Evolutionary conservation across 2,797 vertebrate species (phyloP).

Genomic region (Typhlichthys subterraneus): DNA sequence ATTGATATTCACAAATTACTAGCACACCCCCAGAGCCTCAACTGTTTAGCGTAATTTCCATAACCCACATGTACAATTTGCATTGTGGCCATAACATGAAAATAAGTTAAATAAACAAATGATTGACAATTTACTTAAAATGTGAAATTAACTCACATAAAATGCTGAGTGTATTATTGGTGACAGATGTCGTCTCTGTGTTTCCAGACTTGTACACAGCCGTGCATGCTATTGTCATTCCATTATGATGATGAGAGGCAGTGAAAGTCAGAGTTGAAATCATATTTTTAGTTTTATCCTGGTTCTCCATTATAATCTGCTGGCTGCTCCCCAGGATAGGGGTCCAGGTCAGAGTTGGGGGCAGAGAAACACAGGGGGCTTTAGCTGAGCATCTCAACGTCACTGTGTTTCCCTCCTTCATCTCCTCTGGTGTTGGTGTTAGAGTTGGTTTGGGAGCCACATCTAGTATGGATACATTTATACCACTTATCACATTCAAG

Average conservation of each 20-base stretch:
- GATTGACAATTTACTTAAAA: background rate
- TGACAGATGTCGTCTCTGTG: background rate
- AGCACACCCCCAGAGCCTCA: too few relatives aligned
- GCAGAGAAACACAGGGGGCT: slow-evolving; percentile 36
- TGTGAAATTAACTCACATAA: slow-evolving; percentile 34
- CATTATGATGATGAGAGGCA: slow-evolving; percentile 39
- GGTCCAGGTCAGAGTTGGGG: slow-evolving; percentile 44
- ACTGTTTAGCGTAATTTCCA: background rate
- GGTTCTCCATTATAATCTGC: slow-evolving; percentile 31
- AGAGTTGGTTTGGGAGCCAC: slow-evolving; percentile 13
- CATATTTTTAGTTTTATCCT: slow-evolving; percentile 33
- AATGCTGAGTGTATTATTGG: slow-evolving; percentile 1
- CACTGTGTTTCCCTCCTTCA: slow-evolving; percentile 44
- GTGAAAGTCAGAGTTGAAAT: slow-evolving; percentile 50
- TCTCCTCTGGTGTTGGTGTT: slow-evolving; percentile 13
- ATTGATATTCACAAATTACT: too few relatives aligned
- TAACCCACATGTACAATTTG: background rate
- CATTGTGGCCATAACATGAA: background rate
- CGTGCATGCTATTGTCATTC: slow-evolving; percentile 42
- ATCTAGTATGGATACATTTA: slow-evolving; percentile 19
- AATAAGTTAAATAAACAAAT: background rate
- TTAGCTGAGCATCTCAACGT: slow-evolving; percentile 48
- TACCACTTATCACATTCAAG: background rate
- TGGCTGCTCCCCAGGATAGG: slow-evolving; percentile 27
- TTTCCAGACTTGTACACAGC: slow-evolving; percentile 40